Base-by-base conservation (phyloP, 2,888 invertebrate species). In the Heteromyza rotundicornis region DNA sequence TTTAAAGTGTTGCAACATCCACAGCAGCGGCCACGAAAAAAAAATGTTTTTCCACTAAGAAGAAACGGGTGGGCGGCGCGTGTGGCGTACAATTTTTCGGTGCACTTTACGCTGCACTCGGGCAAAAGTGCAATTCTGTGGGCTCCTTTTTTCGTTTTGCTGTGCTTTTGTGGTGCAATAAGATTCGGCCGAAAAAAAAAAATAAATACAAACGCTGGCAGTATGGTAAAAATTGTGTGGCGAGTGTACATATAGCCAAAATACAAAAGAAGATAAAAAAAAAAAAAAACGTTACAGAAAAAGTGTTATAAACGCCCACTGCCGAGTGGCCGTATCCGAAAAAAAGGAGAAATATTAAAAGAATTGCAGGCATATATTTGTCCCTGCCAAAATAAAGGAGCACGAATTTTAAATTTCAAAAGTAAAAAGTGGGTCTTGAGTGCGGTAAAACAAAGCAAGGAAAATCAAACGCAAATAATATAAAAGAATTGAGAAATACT, bases 31-130 rank as follows among this genome's bases (percentile, higher is more conserved):
- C n/a, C 66, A 58, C 44, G 35, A 53, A 52, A 58, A 54, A 58
- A 50, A 53, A 53, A 35, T 51, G 27, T 23, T 51, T 19, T 51
- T 36, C 35, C 23, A 22, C 32, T 24, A 32, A 17, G 49, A 44
- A 57, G 60, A 32, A 19, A 53, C 44, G 53, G 60, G 50, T 53
- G 60, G 60, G 54, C 20, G 47, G 57, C 17, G 47, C 54, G 60
- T 59, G 47, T n/a, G n/a, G n/a, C n/a, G 55, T 57, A 49, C 36
- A 59, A 57, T 57, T n/a, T 61, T 65, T 65, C 23, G 60, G 60
- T 65, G 65, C 65, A 65, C 56, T 58, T 60, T 52, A 51, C 51
- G 51, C 36, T 61, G 56, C 24, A 22, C n/a, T 58, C 27, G 24
- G n/a, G 52, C 23, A 20, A 16, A 36, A 60, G 50, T 57, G 57